Evolutionary conservation across 2,113 vertebrate genomes (phyloP).

Genomic region (Lethenteron camtschaticum): DNA sequence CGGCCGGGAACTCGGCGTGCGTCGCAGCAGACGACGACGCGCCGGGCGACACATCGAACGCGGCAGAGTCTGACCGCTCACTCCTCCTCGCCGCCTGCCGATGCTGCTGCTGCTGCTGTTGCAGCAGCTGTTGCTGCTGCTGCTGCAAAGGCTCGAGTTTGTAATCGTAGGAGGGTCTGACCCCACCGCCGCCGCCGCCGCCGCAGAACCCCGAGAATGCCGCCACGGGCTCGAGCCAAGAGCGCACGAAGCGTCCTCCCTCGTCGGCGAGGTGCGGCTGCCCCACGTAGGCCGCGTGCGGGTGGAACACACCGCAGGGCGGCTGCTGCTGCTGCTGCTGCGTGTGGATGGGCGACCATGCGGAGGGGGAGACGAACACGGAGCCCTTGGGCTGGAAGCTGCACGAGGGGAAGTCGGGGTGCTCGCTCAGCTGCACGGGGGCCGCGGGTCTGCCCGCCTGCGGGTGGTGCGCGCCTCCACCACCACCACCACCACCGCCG

Average conservation of each 20-base stretch:
- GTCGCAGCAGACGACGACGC: too few relatives aligned
- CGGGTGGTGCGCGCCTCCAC: background rate
- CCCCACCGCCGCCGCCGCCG: background rate
- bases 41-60: too few relatives aligned
- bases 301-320: conserved; percentile 39
- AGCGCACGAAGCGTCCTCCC: conserved; percentile 70
- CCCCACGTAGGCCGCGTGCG: conserved; percentile 43
- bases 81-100: conserved; percentile 33
- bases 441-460: conserved; percentile 15
- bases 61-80: conserved; percentile 9
- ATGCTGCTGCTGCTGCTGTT: too few relatives aligned
- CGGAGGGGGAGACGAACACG: conserved; percentile 36
- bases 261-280: conserved; percentile 22
- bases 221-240: conserved; percentile 75
- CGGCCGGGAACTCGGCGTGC: background rate
- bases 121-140: too few relatives aligned
- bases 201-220: conserved; percentile 62
- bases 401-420: conserved; percentile 57
- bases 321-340: conserved; percentile 44
- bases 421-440: conserved; percentile 41
- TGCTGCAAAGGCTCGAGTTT: conserved; percentile 55
- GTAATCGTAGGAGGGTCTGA: conserved; percentile 56
- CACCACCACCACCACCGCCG: background rate
- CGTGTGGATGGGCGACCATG: conserved; percentile 64
- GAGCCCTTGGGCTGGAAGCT: conserved; percentile 69